Base-by-base conservation (phyloP, 2,888 invertebrate species). In the Lapara coniferarum region DNA sequence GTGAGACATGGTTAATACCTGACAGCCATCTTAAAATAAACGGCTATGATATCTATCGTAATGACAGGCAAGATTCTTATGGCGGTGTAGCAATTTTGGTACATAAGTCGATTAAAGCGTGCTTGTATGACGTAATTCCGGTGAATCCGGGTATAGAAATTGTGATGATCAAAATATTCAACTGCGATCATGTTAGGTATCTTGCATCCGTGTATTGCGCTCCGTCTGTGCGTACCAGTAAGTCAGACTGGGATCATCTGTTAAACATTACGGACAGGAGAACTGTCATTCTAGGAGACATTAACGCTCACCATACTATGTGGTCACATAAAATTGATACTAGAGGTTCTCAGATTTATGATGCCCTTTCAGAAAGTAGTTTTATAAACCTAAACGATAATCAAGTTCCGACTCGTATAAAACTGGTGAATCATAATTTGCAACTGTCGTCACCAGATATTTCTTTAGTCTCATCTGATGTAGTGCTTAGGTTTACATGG, bases 41-140 rank as follows among this genome's bases (percentile, higher is more conserved):
- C 13, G 63, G 14, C 5, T 63, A 63, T 63, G 30, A 63, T 58
- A 52, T 68, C 49, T 68, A 68, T 58, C 68, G 68, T 13, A 58
- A 52, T 25, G 68, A 68, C 25, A 57, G 68, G 19, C 8, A 49
- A 46, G 63, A 63, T 46, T 63, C 63, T 16, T 75, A 70, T 59
- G 7, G 78, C 8, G 81, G 81, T 0, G 76, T 80, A 5, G 75
- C 74, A 1, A 71, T 80, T 10, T 37, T 81, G 1, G 66, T 66
- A 0, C 80, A 81, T 59, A 74, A 70, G 49, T 77, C 78, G 0
- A 67, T 78, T 12, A 70, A 70, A 49, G 16, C 68, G 19, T 37
- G 53, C 37, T 6, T 53, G 37, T 37, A 53, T n/a, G 30, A 25
- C 25, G 53, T 53, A 67, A 8, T 14, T 2, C 4, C 10, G 25